These are phyloP conservation scores for Oxyruncus cristatus DNA, from an alignment of 2,113 vertebrate species.

Conservation along the genomic window DNA sequence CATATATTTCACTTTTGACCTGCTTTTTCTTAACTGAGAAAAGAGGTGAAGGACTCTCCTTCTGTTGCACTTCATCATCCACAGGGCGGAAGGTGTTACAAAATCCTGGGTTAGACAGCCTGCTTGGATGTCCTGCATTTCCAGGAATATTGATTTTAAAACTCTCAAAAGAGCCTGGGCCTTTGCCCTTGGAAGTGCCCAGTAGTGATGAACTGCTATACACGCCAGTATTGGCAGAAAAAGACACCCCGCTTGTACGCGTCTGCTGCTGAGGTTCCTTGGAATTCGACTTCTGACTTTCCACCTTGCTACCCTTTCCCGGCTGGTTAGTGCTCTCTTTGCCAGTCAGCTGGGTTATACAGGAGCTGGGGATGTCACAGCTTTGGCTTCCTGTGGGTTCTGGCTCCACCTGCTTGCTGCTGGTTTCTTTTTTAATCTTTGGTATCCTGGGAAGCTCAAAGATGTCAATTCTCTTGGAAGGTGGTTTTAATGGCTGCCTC, in stretches of 20 bases:
- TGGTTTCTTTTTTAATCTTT: constrained; percentile 84
- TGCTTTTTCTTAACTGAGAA: constrained; percentile 74
- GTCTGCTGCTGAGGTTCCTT: constrained; percentile 65
- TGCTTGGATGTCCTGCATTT: constrained; percentile 79
- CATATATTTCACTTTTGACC: constrained; percentile 86
- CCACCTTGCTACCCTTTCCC: constrained; percentile 6
- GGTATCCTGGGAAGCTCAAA: constrained; percentile 92
- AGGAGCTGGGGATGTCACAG: constrained; percentile 74
- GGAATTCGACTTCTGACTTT: constrained; percentile 68
- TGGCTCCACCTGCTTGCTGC: neutral
- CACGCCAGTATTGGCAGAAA: constrained; percentile 49
- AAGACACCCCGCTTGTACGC: neutral
- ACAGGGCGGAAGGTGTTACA: constrained; percentile 72
- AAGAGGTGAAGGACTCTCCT: constrained; percentile 53
- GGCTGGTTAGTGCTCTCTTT: constrained; percentile 70
- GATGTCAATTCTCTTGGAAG: constrained; percentile 78
- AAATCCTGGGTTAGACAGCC: constrained; percentile 71
- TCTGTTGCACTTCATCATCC: constrained; percentile 75
- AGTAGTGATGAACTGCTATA: constrained; percentile 1
- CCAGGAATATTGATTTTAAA: constrained; percentile 90
- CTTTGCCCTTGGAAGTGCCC: constrained; percentile 56
- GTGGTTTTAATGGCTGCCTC: constrained; percentile 72
- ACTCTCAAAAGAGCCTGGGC: constrained; percentile 77
- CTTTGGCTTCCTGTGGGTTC: constrained; percentile 22
- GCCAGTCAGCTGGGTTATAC: constrained; percentile 84